Evolutionary conservation across 2,113 vertebrate species (phyloP).

Genomic region (Vireo altiloquus): DNA sequence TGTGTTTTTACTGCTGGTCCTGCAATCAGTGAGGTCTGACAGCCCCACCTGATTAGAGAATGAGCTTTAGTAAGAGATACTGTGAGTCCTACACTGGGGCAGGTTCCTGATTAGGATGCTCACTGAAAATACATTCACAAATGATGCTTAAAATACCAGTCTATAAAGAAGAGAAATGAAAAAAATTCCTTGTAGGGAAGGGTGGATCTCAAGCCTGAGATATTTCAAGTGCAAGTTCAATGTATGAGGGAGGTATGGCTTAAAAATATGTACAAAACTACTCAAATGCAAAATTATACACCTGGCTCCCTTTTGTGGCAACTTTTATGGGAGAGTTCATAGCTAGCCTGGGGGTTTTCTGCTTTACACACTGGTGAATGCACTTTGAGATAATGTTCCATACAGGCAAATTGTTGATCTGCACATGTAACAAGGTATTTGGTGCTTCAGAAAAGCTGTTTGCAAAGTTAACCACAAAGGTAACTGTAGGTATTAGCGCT

Average conservation of each 20-base stretch:
- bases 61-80: not conserved
- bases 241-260: not conserved
- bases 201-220: not conserved
- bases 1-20: not conserved
- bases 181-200: not conserved
- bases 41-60: not conserved
- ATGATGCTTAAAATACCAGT: not conserved
- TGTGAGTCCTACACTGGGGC: not conserved
- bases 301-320: not conserved
- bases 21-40: not conserved
- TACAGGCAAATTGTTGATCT: not conserved
- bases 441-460: not conserved
- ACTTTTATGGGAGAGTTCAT: not conserved
- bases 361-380: not conserved
- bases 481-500: not conserved
- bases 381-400: not conserved
- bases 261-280: not conserved
- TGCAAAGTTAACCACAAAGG: not conserved
- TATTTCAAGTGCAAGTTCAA: not conserved
- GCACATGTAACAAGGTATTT: not conserved
- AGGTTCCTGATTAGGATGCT: not conserved
- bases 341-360: not conserved
- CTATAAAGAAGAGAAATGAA: not conserved
- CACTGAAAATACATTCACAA: not conserved
- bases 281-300: not conserved